Evolutionary conservation across 2,113 vertebrate species (phyloP).

Genomic region (Oryzias celebensis): DNA sequence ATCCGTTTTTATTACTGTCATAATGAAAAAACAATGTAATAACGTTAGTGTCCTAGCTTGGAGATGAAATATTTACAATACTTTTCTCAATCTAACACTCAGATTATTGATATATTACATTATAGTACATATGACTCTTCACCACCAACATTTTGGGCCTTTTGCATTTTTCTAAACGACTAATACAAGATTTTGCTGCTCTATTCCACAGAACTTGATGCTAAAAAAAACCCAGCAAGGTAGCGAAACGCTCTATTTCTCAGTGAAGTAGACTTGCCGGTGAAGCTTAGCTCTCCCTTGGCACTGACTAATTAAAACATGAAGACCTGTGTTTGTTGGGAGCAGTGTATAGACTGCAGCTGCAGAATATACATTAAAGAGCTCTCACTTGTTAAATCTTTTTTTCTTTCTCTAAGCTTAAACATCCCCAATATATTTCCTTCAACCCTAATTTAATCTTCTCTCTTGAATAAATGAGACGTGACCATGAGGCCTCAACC

Average conservation of each 20-base stretch:
- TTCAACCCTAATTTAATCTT: slow-evolving; percentile 40
- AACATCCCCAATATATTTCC: slow-evolving; percentile 8
- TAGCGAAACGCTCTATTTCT: background rate
- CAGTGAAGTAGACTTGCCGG: slow-evolving; percentile 34
- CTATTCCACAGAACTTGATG: too few species aligned
- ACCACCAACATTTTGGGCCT: too few species aligned
- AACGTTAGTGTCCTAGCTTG: background rate
- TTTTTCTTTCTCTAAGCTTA: slow-evolving; percentile 16
- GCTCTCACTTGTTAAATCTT: slow-evolving; percentile 30
- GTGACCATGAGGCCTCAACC: background rate
- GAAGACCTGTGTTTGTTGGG: slow-evolving; percentile 48
- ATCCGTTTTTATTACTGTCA: slow-evolving; percentile 20
- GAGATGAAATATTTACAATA: slow-evolving; percentile 18
- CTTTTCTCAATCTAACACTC: slow-evolving; percentile 2
- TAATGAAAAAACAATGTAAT: slow-evolving; percentile 15
- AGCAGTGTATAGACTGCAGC: slow-evolving; percentile 18
- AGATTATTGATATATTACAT: too few species aligned
- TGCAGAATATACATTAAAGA: slow-evolving; percentile 35
- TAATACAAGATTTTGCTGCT: too few species aligned
- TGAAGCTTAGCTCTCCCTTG: slow-evolving; percentile 44
- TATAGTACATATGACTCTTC: too few species aligned
- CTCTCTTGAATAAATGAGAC: slow-evolving; percentile 21
- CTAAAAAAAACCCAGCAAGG: too few species aligned
- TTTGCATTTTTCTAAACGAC: too few species aligned
- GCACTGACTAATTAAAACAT: slow-evolving; percentile 48